Percentiles rank a stretch among this genome's conserved stretches.
phyloP scores from a whole-genome alignment of 2,113 vertebrate species.

The Erythrocercus mccallii region DNA sequence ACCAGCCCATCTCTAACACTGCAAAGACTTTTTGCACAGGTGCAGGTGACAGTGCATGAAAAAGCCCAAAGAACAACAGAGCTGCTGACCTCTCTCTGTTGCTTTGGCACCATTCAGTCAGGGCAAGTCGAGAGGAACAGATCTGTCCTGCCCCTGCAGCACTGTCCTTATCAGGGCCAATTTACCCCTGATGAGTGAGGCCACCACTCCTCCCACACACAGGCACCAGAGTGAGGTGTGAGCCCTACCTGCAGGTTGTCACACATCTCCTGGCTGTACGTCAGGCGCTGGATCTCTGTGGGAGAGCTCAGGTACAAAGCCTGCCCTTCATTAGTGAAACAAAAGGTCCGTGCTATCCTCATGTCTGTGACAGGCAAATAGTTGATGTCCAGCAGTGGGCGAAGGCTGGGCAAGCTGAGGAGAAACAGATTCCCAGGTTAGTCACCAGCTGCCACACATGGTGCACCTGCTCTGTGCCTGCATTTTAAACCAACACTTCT shows the following conservation, averaged over 20 bases:
- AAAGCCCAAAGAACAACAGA: neutral
- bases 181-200: accelerated
- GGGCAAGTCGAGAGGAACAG: neutral
- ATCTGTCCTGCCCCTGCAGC: neutral
- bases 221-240: neutral
- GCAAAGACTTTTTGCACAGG: neutral
- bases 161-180: neutral
- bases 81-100: neutral
- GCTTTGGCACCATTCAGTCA: neutral
- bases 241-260: slow-evolving; percentile 91
- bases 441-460: accelerated
- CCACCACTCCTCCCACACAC: neutral
- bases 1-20: neutral
- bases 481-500: neutral
- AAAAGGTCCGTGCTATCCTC: slow-evolving; percentile 97
- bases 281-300: slow-evolving; percentile 96
- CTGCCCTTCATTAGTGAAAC: slow-evolving; percentile 93
- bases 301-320: slow-evolving; percentile 96
- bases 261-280: slow-evolving; percentile 97
- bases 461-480: neutral
- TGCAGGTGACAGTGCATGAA: neutral
- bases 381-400: slow-evolving; percentile 91
- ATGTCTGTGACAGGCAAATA: slow-evolving; percentile 95
- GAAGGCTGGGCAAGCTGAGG: slow-evolving; percentile 91
- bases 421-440: neutral